Conservation (phyloP, 2,113 vertebrate genomes). For the Hemichromis elongatus region DNA sequence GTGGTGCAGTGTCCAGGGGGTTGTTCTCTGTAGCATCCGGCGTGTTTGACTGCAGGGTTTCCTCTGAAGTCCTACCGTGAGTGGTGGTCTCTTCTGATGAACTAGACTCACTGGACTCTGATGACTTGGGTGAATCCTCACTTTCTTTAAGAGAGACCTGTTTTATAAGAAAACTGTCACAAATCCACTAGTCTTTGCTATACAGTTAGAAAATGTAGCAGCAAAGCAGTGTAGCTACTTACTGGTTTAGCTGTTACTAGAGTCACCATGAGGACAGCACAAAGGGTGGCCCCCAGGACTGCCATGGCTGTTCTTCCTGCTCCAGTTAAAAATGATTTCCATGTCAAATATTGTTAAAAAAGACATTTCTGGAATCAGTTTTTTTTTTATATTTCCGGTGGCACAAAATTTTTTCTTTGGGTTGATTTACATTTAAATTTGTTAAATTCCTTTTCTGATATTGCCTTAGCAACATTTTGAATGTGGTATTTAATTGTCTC, state of each 20-base stretch:
- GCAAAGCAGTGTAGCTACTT: not conserved
- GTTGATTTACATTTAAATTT: not conserved
- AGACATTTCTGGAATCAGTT: not conserved
- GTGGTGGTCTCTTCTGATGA: conserved; percentile 32
- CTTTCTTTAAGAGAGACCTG: conserved; percentile 17
- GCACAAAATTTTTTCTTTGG: accelerated
- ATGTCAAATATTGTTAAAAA: not conserved
- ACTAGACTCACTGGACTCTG: conserved; percentile 30
- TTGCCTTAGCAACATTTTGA: not conserved
- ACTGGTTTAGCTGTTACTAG: conserved; percentile 52
- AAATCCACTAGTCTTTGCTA: not conserved
- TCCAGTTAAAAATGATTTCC: not conserved
- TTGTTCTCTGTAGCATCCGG: not conserved
- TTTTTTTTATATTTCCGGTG: not conserved
- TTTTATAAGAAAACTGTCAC: not conserved
- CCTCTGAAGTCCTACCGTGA: not conserved
- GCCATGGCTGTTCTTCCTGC: conserved; percentile 21
- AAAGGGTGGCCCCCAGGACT: not conserved
- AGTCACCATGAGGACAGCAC: conserved; percentile 22
- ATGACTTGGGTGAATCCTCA: conserved; percentile 24
- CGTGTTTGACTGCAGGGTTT: not conserved
- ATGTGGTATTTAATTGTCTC: not conserved
- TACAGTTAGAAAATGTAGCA: not conserved
- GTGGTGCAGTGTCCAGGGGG: not conserved
- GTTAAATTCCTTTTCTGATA: not conserved